Evolutionary conservation across 2,797 vertebrate species (phyloP).

Genomic region (Hafferia zeledoni): DNA sequence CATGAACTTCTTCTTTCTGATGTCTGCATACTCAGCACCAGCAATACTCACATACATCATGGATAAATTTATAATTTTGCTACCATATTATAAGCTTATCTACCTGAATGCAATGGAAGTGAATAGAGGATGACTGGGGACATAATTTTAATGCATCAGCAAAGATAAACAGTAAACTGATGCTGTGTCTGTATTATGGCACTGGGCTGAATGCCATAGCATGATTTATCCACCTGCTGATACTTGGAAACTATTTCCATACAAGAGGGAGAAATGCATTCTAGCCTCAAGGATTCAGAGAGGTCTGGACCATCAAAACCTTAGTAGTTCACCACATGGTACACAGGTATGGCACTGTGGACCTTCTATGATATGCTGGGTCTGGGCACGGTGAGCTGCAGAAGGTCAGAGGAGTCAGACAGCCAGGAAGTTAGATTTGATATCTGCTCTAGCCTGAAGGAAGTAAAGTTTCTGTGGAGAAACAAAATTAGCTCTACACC

Average conservation of each 20-base stretch:
- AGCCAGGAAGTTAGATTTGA: not conserved
- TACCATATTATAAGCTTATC: not conserved
- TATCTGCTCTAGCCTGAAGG: not conserved
- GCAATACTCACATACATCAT: not conserved
- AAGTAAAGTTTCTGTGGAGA: not conserved
- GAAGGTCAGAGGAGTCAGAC: not conserved
- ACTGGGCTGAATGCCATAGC: not conserved
- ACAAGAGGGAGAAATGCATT: not conserved
- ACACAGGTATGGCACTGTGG: rapidly evolving
- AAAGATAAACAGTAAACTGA: constrained; percentile 19
- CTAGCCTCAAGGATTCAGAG: not conserved
- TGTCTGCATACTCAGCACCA: not conserved
- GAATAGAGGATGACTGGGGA: constrained; percentile 18
- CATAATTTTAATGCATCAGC: constrained; percentile 25
- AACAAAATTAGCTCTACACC: not conserved
- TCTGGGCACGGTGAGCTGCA: not conserved
- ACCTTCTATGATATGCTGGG: rapidly evolving
- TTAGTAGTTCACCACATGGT: rapidly evolving
- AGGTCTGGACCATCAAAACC: not conserved
- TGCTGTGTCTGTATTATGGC: not conserved
- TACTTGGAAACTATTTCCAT: not conserved
- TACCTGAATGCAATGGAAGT: constrained; percentile 27
- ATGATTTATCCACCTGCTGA: not conserved
- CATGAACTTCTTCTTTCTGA: not conserved
- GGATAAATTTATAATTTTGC: constrained; percentile 10